These are phyloP conservation scores for Corvus cornix DNA, from an alignment of 2,113 vertebrate species.

Conservation along the genomic window DNA sequence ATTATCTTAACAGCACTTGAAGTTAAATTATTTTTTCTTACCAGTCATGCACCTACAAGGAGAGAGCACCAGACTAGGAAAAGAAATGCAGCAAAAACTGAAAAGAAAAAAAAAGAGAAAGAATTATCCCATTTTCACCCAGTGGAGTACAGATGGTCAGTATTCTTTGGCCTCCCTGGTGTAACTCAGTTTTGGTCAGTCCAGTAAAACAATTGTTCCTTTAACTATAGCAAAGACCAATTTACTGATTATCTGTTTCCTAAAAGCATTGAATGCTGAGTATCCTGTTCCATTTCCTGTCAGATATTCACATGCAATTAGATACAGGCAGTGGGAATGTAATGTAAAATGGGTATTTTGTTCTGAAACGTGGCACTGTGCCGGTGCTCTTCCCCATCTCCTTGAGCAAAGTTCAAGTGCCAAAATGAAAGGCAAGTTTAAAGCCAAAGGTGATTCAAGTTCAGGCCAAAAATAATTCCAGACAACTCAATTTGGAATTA, in stretches of 20 bases:
- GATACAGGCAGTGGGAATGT: conserved; percentile 41
- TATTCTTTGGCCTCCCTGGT: neutral
- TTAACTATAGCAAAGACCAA: conserved; percentile 30
- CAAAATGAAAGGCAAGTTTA: conserved; percentile 49
- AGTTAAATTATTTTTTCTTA: neutral
- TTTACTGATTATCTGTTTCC: conserved; percentile 36
- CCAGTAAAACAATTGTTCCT: conserved; percentile 35
- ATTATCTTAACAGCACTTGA: neutral
- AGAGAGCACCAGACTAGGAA: neutral
- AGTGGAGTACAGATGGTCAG: neutral
- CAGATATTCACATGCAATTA: conserved; percentile 56
- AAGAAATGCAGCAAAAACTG: neutral
- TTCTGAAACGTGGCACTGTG: conserved; percentile 44
- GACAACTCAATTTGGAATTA: conserved; percentile 43
- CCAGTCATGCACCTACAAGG: rapidly evolving
- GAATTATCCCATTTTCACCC: neutral
- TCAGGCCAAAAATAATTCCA: conserved; percentile 65
- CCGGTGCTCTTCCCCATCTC: conserved; percentile 48
- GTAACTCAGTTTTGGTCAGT: neutral
- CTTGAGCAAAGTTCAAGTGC: conserved; percentile 47
- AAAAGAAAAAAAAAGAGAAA: neutral
- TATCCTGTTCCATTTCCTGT: conserved; percentile 63
- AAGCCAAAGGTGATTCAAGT: conserved; percentile 61
- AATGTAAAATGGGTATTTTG: conserved; percentile 57
- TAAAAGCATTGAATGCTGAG: conserved; percentile 43